Percentiles rank a stretch among this genome's conserved stretches.
Conservation (phyloP, 2,113 vertebrate genomes). For the Oophaga pumilio region DNA sequence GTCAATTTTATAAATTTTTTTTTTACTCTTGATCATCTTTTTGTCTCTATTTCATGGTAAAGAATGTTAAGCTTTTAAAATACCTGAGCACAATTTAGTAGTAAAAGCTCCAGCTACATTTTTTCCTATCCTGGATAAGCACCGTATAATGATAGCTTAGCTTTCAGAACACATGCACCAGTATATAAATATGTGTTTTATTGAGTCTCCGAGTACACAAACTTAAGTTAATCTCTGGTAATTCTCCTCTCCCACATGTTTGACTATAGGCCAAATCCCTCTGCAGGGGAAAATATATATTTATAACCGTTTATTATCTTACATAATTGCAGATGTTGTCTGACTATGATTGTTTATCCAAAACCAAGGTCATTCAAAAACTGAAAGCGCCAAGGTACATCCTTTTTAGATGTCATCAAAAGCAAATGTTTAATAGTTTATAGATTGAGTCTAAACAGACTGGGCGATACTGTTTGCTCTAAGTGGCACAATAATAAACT, state of each 20-base stretch:
- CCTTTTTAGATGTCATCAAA: neutral
- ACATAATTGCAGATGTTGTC: conserved; percentile 29
- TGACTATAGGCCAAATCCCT: conserved; percentile 30
- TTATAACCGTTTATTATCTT: conserved; percentile 3
- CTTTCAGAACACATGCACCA: neutral
- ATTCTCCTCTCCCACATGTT: conserved; percentile 15
- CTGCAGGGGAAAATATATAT: conserved; percentile 26
- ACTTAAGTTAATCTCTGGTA: conserved; percentile 14
- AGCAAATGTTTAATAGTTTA: neutral
- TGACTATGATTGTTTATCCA: neutral
- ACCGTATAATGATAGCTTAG: neutral
- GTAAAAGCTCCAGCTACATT: neutral
- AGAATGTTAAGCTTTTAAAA: neutral
- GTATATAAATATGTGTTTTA: conserved; percentile 11
- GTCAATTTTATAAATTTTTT: neutral
- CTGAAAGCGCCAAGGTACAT: neutral
- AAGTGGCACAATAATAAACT: neutral
- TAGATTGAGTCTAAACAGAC: neutral
- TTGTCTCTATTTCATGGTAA: neutral
- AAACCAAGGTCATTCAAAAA: neutral
- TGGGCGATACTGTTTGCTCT: neutral
- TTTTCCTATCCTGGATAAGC: neutral
- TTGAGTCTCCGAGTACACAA: neutral
- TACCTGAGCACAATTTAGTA: neutral
- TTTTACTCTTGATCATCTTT: neutral